Conservation (phyloP, 1,140 invertebrate species). For the Homarus americanus region DNA sequence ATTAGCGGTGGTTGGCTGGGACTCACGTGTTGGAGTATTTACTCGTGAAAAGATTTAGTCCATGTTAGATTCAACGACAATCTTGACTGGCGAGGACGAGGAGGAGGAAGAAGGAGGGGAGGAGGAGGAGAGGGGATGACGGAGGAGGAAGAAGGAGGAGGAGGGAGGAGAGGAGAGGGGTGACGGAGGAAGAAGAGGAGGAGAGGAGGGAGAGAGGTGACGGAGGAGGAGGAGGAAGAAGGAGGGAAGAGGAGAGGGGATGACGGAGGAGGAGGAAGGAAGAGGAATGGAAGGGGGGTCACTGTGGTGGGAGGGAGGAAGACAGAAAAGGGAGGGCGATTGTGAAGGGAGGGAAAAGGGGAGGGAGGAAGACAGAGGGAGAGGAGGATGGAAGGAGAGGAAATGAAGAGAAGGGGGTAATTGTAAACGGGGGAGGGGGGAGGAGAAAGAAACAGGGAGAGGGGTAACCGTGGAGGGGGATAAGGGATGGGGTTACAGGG, state of each 20-base stretch:
- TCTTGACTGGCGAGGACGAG: not conserved
- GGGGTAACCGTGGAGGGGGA: no score
- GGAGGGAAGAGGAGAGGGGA: not conserved
- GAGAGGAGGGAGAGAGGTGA: not conserved
- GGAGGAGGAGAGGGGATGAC: not conserved
- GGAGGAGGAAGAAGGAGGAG: not conserved
- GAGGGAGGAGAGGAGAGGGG: not conserved
- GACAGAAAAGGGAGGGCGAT: no score
- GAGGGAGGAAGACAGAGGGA: no score
- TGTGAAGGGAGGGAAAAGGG: no score
- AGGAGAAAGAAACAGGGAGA: no score
- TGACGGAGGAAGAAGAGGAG: not conserved
- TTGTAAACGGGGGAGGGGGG: no score
- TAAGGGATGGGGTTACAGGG: no score
- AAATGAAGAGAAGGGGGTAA: no score
- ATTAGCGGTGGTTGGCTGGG: constrained; percentile 44
- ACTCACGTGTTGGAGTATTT: constrained; percentile 52
- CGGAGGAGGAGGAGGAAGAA: not conserved
- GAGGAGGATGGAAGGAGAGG: no score
- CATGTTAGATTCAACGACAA: constrained; percentile 35
- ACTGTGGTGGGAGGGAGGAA: no score
- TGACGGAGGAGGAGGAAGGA: not conserved
- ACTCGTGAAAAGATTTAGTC: constrained; percentile 64
- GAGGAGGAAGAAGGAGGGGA: not conserved
- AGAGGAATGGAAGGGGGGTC: not conserved